phyloP scores from a whole-genome alignment of 2,797 vertebrate species.

The Triplophysa yarkandensis region DNA sequence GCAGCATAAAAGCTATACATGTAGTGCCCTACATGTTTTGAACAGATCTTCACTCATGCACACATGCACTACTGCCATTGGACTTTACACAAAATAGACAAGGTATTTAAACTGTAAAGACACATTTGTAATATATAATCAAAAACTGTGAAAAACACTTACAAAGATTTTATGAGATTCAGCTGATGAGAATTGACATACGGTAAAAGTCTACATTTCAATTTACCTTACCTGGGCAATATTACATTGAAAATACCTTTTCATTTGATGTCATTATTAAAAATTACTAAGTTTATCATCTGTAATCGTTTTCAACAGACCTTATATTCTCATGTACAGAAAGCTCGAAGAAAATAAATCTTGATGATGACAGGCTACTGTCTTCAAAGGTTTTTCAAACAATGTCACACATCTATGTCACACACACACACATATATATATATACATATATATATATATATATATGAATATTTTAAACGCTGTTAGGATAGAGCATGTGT shows the following conservation, averaged over 20 bases:
- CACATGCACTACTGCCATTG: too few species aligned
- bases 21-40: too few species aligned
- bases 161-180: neutral
- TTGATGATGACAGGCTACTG: slow-evolving; percentile 26
- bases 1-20: too few species aligned
- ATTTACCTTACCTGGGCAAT: neutral
- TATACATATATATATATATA: too few species aligned
- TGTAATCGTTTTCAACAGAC: neutral
- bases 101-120: too few species aligned
- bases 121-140: neutral
- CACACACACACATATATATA: too few species aligned
- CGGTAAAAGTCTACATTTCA: neutral
- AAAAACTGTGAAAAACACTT: neutral
- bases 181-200: neutral
- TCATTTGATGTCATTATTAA: neutral
- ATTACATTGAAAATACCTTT: neutral
- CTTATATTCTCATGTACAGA: neutral
- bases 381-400: too few species aligned
- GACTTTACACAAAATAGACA: too few species aligned
- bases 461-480: slow-evolving; percentile 38
- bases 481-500: slow-evolving; percentile 37
- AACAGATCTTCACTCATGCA: too few species aligned
- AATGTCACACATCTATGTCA: too few species aligned
- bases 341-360: neutral
- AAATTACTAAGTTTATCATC: neutral